Percentiles rank a stretch among this genome's conserved stretches.
Evolutionary conservation across 1,140 invertebrate genomes (phyloP).

Genomic region (Platyura marginata): DNA sequence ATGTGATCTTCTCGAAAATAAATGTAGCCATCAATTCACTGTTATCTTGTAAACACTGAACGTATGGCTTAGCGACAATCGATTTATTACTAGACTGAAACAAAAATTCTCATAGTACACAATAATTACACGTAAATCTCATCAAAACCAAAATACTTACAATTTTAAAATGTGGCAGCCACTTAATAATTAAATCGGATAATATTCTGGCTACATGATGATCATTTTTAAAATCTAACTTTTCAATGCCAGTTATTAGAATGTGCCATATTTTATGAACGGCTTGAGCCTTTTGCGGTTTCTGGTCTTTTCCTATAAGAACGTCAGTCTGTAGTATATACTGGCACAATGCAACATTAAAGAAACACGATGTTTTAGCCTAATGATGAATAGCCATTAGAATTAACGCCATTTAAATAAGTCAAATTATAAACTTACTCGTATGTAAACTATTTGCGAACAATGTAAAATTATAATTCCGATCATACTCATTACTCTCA

Average conservation of each 20-base stretch:
- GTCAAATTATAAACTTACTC: too few relatives aligned
- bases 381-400: slow-evolving; percentile 6
- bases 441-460: slow-evolving; percentile 14
- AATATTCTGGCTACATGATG: slow-evolving; percentile 15
- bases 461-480: slow-evolving; percentile 23
- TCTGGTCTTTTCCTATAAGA: slow-evolving; percentile 14
- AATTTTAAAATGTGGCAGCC: slow-evolving; percentile 20
- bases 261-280: slow-evolving; percentile 22
- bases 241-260: slow-evolving; percentile 17
- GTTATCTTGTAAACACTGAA: not conserved
- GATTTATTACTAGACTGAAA: slow-evolving; percentile 4
- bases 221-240: slow-evolving; percentile 16
- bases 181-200: slow-evolving; percentile 16
- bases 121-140: not conserved
- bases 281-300: slow-evolving; percentile 10
- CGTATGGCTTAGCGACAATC: not conserved
- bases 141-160: not conserved
- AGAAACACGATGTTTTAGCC: slow-evolving; percentile 19
- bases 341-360: slow-evolving; percentile 17
- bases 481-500: slow-evolving; percentile 18
- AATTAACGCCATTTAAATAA: too few relatives aligned
- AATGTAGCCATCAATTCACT: slow-evolving; percentile 5
- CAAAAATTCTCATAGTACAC: not conserved
- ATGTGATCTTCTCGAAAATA: slow-evolving; percentile 14
- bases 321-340: slow-evolving; percentile 16